These are phyloP conservation scores for Mustela erminea DNA, from an alignment of 2,797 vertebrate species.

Conservation along the genomic window DNA sequence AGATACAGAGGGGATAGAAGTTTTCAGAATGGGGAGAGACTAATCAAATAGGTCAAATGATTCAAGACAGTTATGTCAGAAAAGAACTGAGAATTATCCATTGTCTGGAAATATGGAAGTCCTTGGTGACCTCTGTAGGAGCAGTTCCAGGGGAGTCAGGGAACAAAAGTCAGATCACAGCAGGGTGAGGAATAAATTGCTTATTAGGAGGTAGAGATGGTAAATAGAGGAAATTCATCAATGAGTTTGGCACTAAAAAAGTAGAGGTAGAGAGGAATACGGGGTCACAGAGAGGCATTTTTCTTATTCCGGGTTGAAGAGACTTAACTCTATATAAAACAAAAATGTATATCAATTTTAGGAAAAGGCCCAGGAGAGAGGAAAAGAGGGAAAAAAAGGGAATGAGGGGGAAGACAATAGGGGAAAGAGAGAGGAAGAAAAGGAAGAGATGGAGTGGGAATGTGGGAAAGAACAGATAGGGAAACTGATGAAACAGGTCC, in stretches of 20 bases:
- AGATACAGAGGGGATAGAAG: neutral
- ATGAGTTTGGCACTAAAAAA: neutral
- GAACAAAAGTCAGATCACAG: constrained; percentile 20
- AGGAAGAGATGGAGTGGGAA: accelerated
- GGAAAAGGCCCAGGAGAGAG: neutral
- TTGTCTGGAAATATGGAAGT: constrained; percentile 8
- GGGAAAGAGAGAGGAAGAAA: neutral
- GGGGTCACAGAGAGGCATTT: neutral
- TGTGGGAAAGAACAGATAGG: accelerated
- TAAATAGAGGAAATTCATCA: neutral
- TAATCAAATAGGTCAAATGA: neutral
- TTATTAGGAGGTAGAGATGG: neutral
- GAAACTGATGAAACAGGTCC: neutral
- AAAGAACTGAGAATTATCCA: neutral
- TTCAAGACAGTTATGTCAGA: neutral
- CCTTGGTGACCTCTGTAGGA: neutral
- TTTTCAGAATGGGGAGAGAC: neutral
- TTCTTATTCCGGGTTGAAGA: neutral
- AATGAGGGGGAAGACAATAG: neutral
- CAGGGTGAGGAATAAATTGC: neutral
- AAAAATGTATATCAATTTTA: neutral
- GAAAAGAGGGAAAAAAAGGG: neutral
- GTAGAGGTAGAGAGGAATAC: neutral
- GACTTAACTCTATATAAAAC: neutral
- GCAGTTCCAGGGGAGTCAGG: neutral